Evolutionary conservation across 2,113 vertebrate species (phyloP).

Genomic region (Copsychus sechellarum): DNA sequence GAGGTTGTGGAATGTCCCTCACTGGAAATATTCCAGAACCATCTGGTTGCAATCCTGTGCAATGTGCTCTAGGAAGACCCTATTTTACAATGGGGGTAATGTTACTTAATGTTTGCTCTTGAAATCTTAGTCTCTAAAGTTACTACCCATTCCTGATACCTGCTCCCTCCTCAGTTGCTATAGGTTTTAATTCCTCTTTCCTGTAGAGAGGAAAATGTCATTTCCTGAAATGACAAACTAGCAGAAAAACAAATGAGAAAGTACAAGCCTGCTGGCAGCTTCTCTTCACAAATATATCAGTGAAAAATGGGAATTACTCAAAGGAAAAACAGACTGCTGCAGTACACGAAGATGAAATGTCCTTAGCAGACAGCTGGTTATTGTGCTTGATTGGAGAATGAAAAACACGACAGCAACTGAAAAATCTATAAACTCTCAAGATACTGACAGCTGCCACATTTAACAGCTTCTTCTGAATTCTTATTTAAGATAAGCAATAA

Average conservation of each 20-base stretch:
- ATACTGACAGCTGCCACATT: neutral
- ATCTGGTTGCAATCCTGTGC: neutral
- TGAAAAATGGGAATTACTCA: neutral
- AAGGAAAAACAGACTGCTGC: neutral
- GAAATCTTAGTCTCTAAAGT: neutral
- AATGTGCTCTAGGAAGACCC: neutral
- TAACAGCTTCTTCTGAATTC: neutral
- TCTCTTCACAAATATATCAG: neutral
- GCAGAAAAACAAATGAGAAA: neutral
- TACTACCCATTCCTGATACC: neutral
- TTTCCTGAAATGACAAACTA: neutral
- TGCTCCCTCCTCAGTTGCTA: neutral
- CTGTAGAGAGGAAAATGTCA: neutral
- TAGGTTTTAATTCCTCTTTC: neutral
- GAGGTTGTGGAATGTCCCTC: neutral
- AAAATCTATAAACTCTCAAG: conserved; percentile 20
- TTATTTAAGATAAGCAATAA: neutral
- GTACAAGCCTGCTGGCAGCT: neutral
- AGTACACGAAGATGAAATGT: neutral
- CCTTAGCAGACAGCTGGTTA: neutral
- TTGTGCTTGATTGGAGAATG: neutral
- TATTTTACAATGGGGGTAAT: neutral
- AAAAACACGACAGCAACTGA: neutral
- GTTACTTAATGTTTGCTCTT: neutral
- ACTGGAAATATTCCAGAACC: neutral